Conservation (phyloP, 2,888 invertebrate genomes). For the Chironomus riparius region DNA sequence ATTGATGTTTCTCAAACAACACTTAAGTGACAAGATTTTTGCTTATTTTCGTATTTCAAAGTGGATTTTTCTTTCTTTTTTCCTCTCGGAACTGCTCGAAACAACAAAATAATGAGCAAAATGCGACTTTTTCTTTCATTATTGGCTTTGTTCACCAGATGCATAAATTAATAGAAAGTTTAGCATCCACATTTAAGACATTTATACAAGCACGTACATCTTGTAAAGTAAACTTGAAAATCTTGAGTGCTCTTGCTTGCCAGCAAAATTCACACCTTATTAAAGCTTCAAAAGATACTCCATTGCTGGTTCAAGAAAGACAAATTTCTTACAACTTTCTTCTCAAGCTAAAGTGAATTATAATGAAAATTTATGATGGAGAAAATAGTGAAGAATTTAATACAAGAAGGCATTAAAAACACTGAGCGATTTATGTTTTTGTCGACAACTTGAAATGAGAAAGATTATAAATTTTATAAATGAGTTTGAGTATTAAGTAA, state of each 20-base stretch:
- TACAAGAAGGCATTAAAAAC: neutral
- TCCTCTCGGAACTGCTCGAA: neutral
- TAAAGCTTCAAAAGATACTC: neutral
- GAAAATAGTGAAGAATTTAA: neutral
- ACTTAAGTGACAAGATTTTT: neutral
- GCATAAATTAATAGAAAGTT: conserved; percentile 10
- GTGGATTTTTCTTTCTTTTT: neutral
- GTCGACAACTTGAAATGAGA: neutral
- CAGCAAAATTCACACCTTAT: neutral
- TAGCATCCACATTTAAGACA: neutral
- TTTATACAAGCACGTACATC: no score
- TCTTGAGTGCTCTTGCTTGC: neutral
- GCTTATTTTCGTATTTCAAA: neutral
- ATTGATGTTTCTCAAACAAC: neutral
- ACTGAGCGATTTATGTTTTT: neutral
- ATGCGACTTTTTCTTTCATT: neutral
- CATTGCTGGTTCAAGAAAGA: neutral
- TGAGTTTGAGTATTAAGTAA: neutral
- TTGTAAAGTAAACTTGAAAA: neutral
- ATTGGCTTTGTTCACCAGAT: neutral
- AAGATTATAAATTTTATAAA: neutral
- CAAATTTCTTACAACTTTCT: neutral
- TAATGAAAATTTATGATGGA: neutral
- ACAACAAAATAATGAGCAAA: no score
- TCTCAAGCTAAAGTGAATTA: neutral